These are phyloP conservation scores for Epinephelus cyanopodus DNA, from an alignment of 2,113 vertebrate species.

Conservation along the genomic window DNA sequence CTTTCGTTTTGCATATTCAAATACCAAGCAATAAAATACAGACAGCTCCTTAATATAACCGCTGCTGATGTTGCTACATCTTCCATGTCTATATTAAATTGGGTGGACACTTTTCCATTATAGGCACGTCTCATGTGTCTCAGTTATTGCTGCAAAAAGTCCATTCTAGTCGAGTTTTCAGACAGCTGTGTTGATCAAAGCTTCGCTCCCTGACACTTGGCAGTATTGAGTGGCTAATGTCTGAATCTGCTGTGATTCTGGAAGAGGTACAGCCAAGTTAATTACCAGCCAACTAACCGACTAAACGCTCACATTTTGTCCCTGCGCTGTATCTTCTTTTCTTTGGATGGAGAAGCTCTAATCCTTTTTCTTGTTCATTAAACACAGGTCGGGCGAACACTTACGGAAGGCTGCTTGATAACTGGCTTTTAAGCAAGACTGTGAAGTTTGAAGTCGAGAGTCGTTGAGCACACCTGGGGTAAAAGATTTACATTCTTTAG, in stretches of 20 bases:
- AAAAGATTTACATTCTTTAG: slow-evolving; percentile 29
- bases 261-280: slow-evolving; percentile 20
- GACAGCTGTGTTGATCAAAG: slow-evolving; percentile 27
- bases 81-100: neutral
- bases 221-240: slow-evolving; percentile 13
- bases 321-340: neutral
- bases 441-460: slow-evolving; percentile 4
- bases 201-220: slow-evolving; percentile 4
- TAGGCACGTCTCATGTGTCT: neutral
- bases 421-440: slow-evolving; percentile 4
- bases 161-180: neutral
- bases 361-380: slow-evolving; percentile 61
- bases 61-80: neutral
- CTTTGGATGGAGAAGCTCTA: slow-evolving; percentile 31
- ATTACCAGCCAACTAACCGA: slow-evolving; percentile 46
- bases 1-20: neutral
- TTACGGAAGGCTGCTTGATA: slow-evolving; percentile 25
- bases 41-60: neutral
- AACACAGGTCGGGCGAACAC: neutral
- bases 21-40: neutral
- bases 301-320: slow-evolving; percentile 16
- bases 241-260: slow-evolving; percentile 15
- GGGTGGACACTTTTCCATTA: neutral
- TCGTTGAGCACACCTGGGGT: neutral
- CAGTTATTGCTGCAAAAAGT: slow-evolving; percentile 13